Percentiles rank a stretch among this genome's conserved stretches.
phyloP scores from a whole-genome alignment of 2,888 invertebrate species.

The Oxyscelio sp. region DNA sequence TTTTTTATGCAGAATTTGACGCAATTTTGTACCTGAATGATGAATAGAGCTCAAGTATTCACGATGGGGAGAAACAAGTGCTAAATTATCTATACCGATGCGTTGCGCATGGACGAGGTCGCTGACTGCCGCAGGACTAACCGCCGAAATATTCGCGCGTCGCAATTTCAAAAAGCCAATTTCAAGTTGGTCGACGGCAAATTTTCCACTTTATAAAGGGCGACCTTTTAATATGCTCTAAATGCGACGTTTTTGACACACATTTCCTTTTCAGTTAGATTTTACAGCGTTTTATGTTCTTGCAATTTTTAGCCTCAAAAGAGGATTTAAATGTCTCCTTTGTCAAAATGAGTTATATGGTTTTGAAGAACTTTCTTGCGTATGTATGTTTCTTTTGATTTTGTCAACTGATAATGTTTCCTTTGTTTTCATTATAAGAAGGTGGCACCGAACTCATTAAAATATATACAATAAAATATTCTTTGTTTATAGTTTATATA shows the following conservation, averaged over 20 bases:
- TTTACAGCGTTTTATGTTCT: constrained; percentile 24
- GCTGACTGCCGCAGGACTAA: constrained; percentile 66
- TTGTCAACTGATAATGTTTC: too few relatives aligned
- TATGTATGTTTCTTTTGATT: too few relatives aligned
- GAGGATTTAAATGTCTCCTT: too few relatives aligned
- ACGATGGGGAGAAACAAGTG: constrained; percentile 24
- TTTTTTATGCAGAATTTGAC: too few relatives aligned
- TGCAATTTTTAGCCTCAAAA: too few relatives aligned
- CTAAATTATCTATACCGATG: constrained; percentile 44
- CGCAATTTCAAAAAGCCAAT: constrained; percentile 48
- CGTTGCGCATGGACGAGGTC: constrained; percentile 62
- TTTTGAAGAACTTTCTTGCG: too few relatives aligned
- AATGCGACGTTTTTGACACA: constrained; percentile 39
- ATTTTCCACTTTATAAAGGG: constrained; percentile 36
- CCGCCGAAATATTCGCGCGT: constrained; percentile 62
- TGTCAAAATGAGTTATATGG: too few relatives aligned
- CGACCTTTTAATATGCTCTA: constrained; percentile 29
- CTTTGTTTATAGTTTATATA: too few relatives aligned
- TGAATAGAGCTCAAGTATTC: constrained; percentile 5
- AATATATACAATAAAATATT: too few relatives aligned
- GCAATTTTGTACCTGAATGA: too few relatives aligned
- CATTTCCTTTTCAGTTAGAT: constrained; percentile 30
- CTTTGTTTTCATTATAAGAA: too few relatives aligned
- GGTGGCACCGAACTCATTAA: too few relatives aligned
- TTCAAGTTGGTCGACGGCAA: constrained; percentile 28